Evolutionary conservation across 2,888 invertebrate genomes (phyloP).

Genomic region (Liopterus haemorrhoidalis): DNA sequence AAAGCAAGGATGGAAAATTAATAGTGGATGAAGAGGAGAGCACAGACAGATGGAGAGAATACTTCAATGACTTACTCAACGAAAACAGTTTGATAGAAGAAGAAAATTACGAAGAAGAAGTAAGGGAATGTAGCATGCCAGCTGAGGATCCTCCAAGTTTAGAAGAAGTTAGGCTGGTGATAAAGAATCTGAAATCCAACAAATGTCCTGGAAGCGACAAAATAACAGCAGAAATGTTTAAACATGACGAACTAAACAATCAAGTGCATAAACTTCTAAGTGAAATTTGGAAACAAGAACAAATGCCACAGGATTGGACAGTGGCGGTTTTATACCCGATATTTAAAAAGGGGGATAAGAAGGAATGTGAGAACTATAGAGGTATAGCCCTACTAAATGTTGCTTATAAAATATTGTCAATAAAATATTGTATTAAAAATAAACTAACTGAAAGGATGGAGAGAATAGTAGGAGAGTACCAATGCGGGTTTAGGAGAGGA

Average conservation of each 20-base stretch:
- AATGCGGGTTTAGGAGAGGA: constrained; percentile 1
- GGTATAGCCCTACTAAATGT: constrained; percentile 7
- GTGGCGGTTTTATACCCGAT: neutral
- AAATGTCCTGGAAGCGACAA: neutral
- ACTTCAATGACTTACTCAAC: neutral
- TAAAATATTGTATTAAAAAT: neutral
- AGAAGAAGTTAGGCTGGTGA: neutral
- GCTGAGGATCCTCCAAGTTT: neutral
- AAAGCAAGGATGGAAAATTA: no score
- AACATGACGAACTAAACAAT: neutral
- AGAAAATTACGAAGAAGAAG: neutral
- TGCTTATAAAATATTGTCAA: constrained; percentile 4
- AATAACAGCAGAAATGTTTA: constrained; percentile 1
- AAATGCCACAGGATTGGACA: neutral
- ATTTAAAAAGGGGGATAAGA: neutral
- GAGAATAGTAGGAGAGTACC: constrained; percentile 5
- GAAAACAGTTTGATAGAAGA: neutral
- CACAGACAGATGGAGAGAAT: neutral
- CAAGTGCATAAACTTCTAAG: neutral
- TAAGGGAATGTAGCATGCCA: neutral
- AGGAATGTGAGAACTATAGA: constrained; percentile 3
- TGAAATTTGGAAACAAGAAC: neutral
- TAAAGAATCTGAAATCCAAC: neutral
- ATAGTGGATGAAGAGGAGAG: neutral
- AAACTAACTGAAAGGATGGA: neutral